Base-by-base conservation (phyloP, 1,140 invertebrate genomes). In the Diachasma alloeum region DNA sequence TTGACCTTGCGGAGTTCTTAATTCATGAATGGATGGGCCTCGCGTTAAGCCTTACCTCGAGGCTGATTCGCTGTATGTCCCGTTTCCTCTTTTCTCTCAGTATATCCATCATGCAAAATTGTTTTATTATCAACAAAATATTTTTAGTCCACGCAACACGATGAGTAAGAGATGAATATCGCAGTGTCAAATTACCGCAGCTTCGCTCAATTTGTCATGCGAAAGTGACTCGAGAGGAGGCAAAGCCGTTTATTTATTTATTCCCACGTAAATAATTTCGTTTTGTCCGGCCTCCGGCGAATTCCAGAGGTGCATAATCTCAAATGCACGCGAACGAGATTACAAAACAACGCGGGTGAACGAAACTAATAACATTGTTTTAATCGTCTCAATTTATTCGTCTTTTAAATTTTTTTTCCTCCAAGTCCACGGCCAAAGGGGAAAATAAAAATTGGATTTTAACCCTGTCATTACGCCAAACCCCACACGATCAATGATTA, bases 1-100 rank as follows among this genome's bases (percentile, higher is more conserved):
- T 67, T 46, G 72, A 67, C 72, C 59, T 74, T 74, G 72, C 17
- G 31, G 6, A 63, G 59, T 31, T 63, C 9, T 63, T 15, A 26
- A 63, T 63, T 63, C 24, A 63, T 63, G 59, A 63, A 63, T 63
- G 59, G 8, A 63, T 63, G 59, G 19, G 24, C 24, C 4, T 6
- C n/a, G 53, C 17, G 10, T 22, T 10, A 1, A 59, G 53, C 3
- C 3, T 3, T 17, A 59, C n/a, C 53, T 59, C 10, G 6, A 10
- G 19, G 53, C 53, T 59, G 22, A 59, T 59, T 19, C 19, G 17
- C 17, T 59, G 53, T 59, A 59, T 22, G 31, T 2, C 31, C 31
- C 19, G 19, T 59, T 59, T 17, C 53, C 6, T 31, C 31, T 31
- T 59, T n/a, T n/a, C n/a, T 59, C 53, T 22, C 13, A 22, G 22